Conservation (phyloP, 2,113 vertebrate genomes). For the Crotalus viridis region DNA sequence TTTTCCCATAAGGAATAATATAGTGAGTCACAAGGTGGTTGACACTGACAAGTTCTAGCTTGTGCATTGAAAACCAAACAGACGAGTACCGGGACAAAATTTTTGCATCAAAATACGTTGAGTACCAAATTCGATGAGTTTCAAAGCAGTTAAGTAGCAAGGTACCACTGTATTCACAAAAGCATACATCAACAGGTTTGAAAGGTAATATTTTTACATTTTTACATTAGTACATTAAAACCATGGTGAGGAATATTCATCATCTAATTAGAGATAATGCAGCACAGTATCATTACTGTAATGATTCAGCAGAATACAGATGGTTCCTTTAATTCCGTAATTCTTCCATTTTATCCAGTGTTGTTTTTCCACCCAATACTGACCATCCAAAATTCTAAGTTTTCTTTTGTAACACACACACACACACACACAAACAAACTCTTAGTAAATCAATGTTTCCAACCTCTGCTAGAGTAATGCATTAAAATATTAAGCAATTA, state of each 20-base stretch:
- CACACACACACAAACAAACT: neutral
- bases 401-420: neutral
- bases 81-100: neutral
- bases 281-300: neutral
- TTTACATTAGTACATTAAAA: neutral
- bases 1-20: neutral
- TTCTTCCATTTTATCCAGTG: neutral
- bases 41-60: neutral
- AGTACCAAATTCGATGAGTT: neutral
- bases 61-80: neutral
- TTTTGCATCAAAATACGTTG: neutral
- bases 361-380: neutral
- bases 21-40: no score
- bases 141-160: neutral
- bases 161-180: neutral
- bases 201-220: neutral
- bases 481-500: neutral
- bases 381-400: neutral
- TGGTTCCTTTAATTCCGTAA: neutral
- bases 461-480: neutral
- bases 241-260: neutral
- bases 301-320: neutral
- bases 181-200: neutral
- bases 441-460: neutral
- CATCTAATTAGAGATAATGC: neutral